Evolutionary conservation across 2,888 invertebrate species (phyloP), one percentile per base, ranked within the genome.

Genomic region (Drosophila mulleri): DNA sequence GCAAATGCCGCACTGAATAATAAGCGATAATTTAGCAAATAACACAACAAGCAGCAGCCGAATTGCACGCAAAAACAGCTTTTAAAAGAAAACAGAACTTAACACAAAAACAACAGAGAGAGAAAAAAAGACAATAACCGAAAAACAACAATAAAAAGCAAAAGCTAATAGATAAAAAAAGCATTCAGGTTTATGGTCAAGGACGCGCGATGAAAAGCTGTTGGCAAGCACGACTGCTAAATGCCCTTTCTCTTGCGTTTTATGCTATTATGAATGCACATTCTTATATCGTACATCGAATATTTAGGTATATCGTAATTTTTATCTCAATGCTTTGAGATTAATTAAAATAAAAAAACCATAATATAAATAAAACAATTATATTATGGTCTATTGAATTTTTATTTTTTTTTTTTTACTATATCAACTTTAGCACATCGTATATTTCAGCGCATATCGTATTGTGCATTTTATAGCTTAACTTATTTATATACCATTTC

Each of bases 11-110:
- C 60, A 60, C 67, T 53, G 72, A 73, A 84, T 84, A 83, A 71
- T 74, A 88, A 88, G 76, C 80, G 67, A 80, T 88, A 67, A 82
- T 80, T 85, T 67, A n/a, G 72, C 73, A 79, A 79, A 79, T 69
- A 84, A 65, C 59, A 72, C 45, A 35, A 39, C 61, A 47, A 35
- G 45, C 61, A 50, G 48, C 47, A 68, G 47, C 53, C 59, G 39
- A 53, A 44, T 39, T 41, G 23, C 45, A 50, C 62, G 45, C 57
- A 45, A 66, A 85, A 86, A 80, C 83, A 86, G 80, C 74, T 83
- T 83, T 77, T 23, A 58, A 68, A 65, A 68, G 58, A 74, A 79
- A 68, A 72, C 67, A 70, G 53, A 50, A 20, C 29, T 41, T 44
- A 72, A 58, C 52, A 20, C 64, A 66, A 64, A 67, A 74, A 54